Base-by-base conservation (phyloP, 2,797 vertebrate species). In the Epinephelus malabaricus region DNA sequence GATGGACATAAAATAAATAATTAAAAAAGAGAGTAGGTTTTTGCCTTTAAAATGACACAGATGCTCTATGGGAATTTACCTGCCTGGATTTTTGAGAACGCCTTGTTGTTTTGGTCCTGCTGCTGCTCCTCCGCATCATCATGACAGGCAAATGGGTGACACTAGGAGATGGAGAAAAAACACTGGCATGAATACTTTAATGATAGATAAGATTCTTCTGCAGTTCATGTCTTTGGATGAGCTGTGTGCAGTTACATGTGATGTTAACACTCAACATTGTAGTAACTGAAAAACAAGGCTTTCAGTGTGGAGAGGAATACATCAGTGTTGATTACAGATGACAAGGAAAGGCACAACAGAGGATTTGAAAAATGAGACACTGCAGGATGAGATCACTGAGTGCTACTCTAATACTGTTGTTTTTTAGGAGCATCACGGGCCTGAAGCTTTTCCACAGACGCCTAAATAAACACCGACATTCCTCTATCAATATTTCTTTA, bases 11-110 rank as follows among this genome's bases (percentile, higher is more conserved):
- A 49, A 21, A 62, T 30, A 21, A 77, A 10, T 43, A 43, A 12
- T 10, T 43, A 10, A 62, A 4, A 3, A 14, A 47, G 15, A 4
- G 11, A 10, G 4, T 25, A 50, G 25, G 38, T 13, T 21, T 21
- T 30, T 49, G 11, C 4, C 7, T 51, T 71, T 34, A n/a, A 78
- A 64, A 61, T 43, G 18, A 1, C n/a, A 56, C 1, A n/a, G 5
- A 43, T 53, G 27, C 8, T 49, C n/a, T 12, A n/a, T 50, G 69
- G 46, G 23, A 17, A 56, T 56, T 66, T 64, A 79, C 60, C 54
- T 71, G 61, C 47, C 59, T 76, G 59, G 21, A 47, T 84, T 80
- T 83, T 19, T 72, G 53, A 66, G 62, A 77, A 40, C 27, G 15
- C 40, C 62, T 60, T 18, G 68, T 19, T 56, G 61, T 47, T 51